These are phyloP conservation scores for Zaprionus vittiger DNA, from an alignment of 1,140 invertebrate genomes.

Conservation along the genomic window DNA sequence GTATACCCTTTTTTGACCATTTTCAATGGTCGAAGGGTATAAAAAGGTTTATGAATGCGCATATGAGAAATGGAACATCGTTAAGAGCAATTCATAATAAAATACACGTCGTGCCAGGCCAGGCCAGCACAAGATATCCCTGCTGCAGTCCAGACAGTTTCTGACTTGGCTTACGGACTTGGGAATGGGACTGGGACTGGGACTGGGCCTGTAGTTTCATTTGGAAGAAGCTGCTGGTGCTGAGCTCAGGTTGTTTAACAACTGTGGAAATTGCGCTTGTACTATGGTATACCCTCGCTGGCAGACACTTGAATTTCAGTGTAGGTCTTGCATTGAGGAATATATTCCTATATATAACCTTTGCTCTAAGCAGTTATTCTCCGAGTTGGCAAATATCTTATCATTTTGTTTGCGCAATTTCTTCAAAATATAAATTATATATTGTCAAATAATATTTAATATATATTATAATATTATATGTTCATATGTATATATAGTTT, in stretches of 20 bases:
- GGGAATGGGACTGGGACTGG: neutral
- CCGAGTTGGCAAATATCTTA: no score
- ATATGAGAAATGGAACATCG: slow-evolving; percentile 84
- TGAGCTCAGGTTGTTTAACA: neutral
- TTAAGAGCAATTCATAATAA: slow-evolving; percentile 84
- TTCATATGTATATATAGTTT: no score
- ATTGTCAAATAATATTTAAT: no score
- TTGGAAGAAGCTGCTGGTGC: neutral
- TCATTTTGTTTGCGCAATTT: no score
- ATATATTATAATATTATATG: no score
- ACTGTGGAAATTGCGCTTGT: neutral
- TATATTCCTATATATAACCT: no score
- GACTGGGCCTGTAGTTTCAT: neutral
- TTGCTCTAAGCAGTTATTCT: no score
- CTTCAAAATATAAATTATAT: no score
- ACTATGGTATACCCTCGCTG: no score
- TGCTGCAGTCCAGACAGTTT: slow-evolving; percentile 16
- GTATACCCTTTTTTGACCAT: no score
- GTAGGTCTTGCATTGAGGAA: neutral
- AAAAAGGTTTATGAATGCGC: slow-evolving; percentile 82
- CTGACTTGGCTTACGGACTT: neutral
- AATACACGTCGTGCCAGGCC: slow-evolving; percentile 58
- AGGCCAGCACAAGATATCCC: slow-evolving; percentile 12
- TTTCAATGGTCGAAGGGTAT: no score
- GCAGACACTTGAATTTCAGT: neutral